Percentiles rank a stretch among this genome's conserved stretches.
These are phyloP conservation scores for Diachrysia chrysitis DNA, from an alignment of 2,888 invertebrate species.

Conservation along the genomic window DNA sequence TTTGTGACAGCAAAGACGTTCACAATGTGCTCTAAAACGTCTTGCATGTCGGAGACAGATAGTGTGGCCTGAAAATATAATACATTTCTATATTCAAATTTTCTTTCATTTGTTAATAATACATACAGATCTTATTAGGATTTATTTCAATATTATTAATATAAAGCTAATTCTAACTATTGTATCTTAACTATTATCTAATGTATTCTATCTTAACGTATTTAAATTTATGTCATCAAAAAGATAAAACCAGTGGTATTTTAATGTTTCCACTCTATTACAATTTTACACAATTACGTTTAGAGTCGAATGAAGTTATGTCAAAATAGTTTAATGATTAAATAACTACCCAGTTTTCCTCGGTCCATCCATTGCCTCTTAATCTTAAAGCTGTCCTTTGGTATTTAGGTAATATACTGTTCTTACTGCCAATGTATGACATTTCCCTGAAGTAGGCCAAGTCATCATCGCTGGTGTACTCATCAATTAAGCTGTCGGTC, in stretches of 20 bases:
- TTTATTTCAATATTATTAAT: no score
- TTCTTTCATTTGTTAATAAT: no score
- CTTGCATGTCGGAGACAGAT: conserved; percentile 76
- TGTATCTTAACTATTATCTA: no score
- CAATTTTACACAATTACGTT: no score
- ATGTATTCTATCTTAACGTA: no score
- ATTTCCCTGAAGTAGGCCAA: conserved; percentile 77
- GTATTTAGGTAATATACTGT: conserved; percentile 86
- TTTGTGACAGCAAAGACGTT: conserved; percentile 35
- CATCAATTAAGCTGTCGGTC: conserved; percentile 76
- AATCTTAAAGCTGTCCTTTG: conserved; percentile 66
- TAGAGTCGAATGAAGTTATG: no score
- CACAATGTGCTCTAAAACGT: conserved; percentile 66
- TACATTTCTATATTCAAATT: not conserved
- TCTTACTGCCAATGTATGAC: conserved; percentile 87
- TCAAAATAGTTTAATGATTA: not conserved
- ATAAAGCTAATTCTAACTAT: no score
- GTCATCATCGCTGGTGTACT: conserved; percentile 69
- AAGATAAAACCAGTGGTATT: no score
- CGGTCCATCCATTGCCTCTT: conserved; percentile 71
- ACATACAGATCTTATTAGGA: no score
- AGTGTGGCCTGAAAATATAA: conserved; percentile 67
- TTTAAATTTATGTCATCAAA: no score
- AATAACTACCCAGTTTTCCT: conserved; percentile 68
- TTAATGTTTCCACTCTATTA: no score